Evolutionary conservation across 2,113 vertebrate genomes (phyloP).

Genomic region (Bufo bufo): DNA sequence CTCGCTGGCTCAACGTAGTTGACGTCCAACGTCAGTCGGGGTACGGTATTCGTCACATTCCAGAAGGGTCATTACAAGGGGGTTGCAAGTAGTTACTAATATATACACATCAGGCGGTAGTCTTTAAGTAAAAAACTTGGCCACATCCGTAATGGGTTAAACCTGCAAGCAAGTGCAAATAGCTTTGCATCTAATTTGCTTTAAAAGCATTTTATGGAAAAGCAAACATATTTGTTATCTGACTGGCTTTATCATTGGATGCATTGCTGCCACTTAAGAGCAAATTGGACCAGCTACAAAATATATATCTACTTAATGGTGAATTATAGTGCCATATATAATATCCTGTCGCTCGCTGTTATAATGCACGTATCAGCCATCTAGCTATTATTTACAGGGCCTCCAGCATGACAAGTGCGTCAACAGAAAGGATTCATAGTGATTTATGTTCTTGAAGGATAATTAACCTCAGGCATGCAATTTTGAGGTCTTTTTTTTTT

Average conservation of each 20-base stretch:
- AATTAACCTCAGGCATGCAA: neutral
- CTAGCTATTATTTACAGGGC: constrained; percentile 19
- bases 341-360: neutral
- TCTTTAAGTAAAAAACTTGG: too few species aligned
- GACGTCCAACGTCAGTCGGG: too few species aligned
- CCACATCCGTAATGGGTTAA: neutral
- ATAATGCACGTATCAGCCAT: neutral
- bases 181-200: neutral
- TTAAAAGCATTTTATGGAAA: constrained; percentile 3
- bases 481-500: too few species aligned
- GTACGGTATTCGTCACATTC: too few species aligned
- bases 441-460: neutral
- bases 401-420: neutral
- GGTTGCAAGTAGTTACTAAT: too few species aligned
- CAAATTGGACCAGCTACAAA: neutral
- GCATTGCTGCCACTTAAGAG: neutral
- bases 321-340: constrained; percentile 2
- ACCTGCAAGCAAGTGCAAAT: neutral
- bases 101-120: too few species aligned
- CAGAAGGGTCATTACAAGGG: too few species aligned
- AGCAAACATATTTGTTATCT: neutral
- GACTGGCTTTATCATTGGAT: neutral
- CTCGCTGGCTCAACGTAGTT: too few species aligned
- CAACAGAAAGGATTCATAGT: neutral
- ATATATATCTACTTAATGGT: neutral